Evolutionary conservation across 2,888 invertebrate genomes (phyloP), one percentile per base, ranked within the genome.

Genomic region (Pogonocherus hispidulus): DNA sequence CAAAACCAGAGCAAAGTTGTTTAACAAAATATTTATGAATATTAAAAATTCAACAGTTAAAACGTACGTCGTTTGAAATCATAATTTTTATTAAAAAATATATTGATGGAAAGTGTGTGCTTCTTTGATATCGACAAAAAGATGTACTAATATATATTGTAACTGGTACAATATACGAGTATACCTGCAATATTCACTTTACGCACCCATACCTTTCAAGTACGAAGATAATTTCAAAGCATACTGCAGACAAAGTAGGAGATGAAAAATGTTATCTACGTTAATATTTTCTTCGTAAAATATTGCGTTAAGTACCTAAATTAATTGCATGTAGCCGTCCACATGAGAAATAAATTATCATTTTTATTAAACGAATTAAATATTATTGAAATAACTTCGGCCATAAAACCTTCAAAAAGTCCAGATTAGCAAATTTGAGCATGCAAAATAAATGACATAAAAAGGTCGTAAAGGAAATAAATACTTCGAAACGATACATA

Each of bases 401-500:
- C 56, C 51, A 51, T 67, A 70, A 65, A 62, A 67, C 49, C 37
- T 37, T 35, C 56, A 56, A 65, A 69, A 62, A 54, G 49, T 27
- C 59, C 67, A 64, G 63, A 76, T 77, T 78, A 77, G 74, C 74
- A 75, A 75, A 77, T 77, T 78, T 76, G 73, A 76, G 74, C 72
- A 74, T 76, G 76, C 71, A 73, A 77, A 77, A 77, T 79, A 77
- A 75, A 79, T 77, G 75, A 74, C 74, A 71, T 75, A 71, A 44
- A 79, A 78, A 75, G 75, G 76, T 78, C 78, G 75, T 77, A 76
- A 76, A 78, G 75, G 74, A 76, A 78, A 78, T 78, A 78, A 78
- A 77, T 76, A 76, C 75, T 77, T 74, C 71, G 66, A 66, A 75
- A 75, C 67, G 63, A 57, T 65, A 69, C 65, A 70, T 18, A 47